phyloP scores from a whole-genome alignment of 2,113 vertebrate species.

The Ctenomys sociabilis region DNA sequence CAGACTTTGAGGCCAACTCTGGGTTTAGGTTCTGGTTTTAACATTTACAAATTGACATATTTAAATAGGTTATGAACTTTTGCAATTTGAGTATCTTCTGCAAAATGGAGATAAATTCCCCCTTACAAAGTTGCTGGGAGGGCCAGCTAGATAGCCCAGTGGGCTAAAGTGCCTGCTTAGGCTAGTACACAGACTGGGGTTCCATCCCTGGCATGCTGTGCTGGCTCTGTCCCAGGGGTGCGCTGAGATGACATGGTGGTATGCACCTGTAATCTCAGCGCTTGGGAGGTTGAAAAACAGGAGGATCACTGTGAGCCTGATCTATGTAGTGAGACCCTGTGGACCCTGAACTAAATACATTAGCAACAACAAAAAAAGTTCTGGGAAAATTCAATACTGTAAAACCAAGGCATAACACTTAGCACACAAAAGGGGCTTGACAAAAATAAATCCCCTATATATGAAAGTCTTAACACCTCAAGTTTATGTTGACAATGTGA shows the following conservation, averaged over 20 bases:
- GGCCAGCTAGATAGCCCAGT: no score
- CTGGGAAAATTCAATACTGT: constrained; percentile 27
- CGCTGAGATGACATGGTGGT: no score
- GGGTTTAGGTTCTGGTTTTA: constrained; percentile 19
- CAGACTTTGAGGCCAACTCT: background rate
- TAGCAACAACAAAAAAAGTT: background rate
- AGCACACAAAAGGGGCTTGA: background rate
- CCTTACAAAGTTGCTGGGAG: constrained; percentile 13
- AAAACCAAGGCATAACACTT: constrained; percentile 12
- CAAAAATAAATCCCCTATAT: constrained; percentile 20
- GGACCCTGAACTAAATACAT: no score
- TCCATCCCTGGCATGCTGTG: no score
- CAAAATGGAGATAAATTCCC: constrained; percentile 35
- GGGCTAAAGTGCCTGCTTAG: no score
- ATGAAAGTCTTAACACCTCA: constrained; percentile 3
- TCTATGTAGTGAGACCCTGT: no score
- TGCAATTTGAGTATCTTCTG: constrained; percentile 39
- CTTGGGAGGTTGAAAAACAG: no score
- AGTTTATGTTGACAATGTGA: constrained; percentile 35
- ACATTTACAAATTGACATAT: background rate
- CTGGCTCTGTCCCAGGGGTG: no score
- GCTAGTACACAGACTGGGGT: no score
- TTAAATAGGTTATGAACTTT: background rate
- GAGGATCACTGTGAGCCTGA: no score
- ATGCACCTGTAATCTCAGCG: no score